A percentile compares a stretch with the other conserved stretches of the same genome.
phyloP scores from a whole-genome alignment of 2,113 vertebrate genomes.

The Notarius quadriscutis region DNA sequence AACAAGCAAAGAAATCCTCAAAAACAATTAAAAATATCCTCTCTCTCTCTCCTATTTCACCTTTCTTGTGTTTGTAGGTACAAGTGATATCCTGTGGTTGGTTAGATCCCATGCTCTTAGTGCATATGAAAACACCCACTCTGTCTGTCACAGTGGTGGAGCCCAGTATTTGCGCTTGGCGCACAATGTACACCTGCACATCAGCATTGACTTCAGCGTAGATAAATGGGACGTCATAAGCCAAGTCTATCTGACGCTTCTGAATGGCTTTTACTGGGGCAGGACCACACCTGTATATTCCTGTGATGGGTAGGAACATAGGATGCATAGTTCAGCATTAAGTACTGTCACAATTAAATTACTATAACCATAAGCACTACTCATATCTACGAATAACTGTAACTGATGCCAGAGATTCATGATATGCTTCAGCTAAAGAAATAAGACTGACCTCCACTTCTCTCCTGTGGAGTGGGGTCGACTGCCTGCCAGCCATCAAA shows the following conservation, averaged over 20 bases:
- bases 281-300: slow-evolving; percentile 81
- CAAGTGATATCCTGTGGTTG: slow-evolving; percentile 63
- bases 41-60: slow-evolving; percentile 43
- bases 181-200: slow-evolving; percentile 55
- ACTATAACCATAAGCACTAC: not conserved
- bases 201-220: slow-evolving; percentile 83
- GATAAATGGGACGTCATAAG: slow-evolving; percentile 80
- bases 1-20: no score
- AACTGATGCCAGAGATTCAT: not conserved
- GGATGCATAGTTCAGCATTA: not conserved
- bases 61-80: slow-evolving; percentile 66
- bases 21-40: not conserved
- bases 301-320: slow-evolving; percentile 56
- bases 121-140: slow-evolving; percentile 72
- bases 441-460: slow-evolving; percentile 77
- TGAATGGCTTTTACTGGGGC: slow-evolving; percentile 75
- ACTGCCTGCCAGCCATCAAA: slow-evolving; percentile 91
- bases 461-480: slow-evolving; percentile 92
- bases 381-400: not conserved
- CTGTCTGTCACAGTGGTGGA: slow-evolving; percentile 56
- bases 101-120: slow-evolving; percentile 63
- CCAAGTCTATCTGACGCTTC: slow-evolving; percentile 66
- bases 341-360: not conserved
- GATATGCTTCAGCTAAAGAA: not conserved
- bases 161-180: slow-evolving; percentile 37